A percentile compares a stretch with the other conserved stretches of the same genome.
These are phyloP conservation scores for Pampusana beccarii DNA, from an alignment of 2,113 vertebrate genomes.

Conservation along the genomic window DNA sequence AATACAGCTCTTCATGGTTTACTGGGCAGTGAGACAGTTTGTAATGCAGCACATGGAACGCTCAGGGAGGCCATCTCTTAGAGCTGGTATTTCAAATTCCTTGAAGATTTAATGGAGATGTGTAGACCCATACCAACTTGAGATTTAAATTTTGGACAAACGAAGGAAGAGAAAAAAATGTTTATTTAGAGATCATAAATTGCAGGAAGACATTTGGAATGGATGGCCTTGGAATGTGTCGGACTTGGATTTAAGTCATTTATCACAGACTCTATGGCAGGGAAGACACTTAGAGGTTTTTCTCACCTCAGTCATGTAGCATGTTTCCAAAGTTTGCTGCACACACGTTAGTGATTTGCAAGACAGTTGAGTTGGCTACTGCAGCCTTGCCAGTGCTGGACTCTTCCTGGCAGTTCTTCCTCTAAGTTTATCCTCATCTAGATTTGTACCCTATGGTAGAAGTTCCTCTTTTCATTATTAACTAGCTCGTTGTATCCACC, in stretches of 20 bases:
- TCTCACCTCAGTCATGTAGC: neutral
- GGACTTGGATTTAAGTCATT: neutral
- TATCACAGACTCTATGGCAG: fast-evolving
- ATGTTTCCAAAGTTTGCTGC: neutral
- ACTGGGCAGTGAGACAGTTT: neutral
- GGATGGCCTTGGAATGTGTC: neutral
- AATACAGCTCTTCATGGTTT: neutral
- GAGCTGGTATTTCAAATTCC: neutral
- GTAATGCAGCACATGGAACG: neutral
- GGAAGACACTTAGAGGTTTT: neutral
- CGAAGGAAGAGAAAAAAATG: neutral
- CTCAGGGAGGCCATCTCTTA: neutral
- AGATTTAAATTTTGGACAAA: neutral
- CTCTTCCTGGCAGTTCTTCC: neutral
- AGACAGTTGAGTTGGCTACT: neutral
- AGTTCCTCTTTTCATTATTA: neutral
- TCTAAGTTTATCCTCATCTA: neutral
- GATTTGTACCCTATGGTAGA: neutral
- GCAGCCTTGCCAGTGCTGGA: neutral
- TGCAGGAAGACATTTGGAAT: neutral
- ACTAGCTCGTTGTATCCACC: neutral
- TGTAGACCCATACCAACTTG: neutral
- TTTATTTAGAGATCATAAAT: neutral
- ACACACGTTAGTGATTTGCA: neutral
- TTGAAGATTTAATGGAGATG: neutral